Percentiles rank a stretch among this genome's conserved stretches.
These are phyloP conservation scores for Selene dorsalis DNA, from an alignment of 2,797 vertebrate species.

Conservation along the genomic window DNA sequence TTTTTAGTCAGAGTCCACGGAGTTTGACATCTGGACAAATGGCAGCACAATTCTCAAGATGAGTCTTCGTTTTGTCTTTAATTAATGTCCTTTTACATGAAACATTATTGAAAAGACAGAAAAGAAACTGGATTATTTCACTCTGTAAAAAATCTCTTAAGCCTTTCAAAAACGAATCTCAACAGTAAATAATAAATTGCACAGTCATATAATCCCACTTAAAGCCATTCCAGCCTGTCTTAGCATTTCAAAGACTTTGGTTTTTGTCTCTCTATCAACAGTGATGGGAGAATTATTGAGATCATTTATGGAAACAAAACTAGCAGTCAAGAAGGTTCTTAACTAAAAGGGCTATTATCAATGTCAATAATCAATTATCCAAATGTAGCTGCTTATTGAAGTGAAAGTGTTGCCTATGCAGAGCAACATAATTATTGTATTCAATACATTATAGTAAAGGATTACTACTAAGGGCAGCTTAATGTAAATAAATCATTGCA, in stretches of 20 bases:
- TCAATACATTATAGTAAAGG: background rate
- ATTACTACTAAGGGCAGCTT: background rate
- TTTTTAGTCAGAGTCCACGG: conserved; percentile 52
- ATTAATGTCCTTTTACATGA: background rate
- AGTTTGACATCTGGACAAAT: conserved; percentile 62
- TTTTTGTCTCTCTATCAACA: background rate
- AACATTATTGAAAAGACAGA: background rate
- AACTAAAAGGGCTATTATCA: background rate
- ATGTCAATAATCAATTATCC: too few relatives aligned
- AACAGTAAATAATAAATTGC: background rate
- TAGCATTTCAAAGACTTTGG: background rate
- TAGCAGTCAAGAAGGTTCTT: too few relatives aligned
- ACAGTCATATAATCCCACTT: background rate
- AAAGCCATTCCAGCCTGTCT: background rate
- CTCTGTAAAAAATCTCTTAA: conserved; percentile 4
- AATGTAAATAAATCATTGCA: background rate
- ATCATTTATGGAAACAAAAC: too few relatives aligned
- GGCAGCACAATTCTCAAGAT: conserved; percentile 28
- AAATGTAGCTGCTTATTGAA: background rate
- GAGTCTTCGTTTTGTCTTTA: conserved; percentile 28
- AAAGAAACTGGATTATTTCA: background rate
- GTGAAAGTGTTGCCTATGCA: background rate
- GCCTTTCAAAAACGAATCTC: background rate
- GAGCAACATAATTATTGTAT: background rate
- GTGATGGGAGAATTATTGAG: background rate